Evolutionary conservation across 2,113 vertebrate species (phyloP).

Genomic region (Peucedramus taeniatus): DNA sequence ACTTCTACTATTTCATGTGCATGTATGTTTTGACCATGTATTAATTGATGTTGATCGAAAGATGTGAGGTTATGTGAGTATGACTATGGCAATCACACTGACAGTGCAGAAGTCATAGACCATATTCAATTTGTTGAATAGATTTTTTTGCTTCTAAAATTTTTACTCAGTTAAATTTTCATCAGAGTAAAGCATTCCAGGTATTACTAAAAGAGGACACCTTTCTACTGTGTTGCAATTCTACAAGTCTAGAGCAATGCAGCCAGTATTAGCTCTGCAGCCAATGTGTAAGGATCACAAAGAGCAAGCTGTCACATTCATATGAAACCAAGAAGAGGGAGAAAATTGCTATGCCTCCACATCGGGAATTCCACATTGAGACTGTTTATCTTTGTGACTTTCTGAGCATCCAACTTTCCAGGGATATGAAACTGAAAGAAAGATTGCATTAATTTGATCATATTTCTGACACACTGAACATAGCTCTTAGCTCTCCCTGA

Average conservation of each 20-base stretch:
- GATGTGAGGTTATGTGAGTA: neutral
- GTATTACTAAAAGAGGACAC: neutral
- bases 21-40: neutral
- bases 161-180: neutral
- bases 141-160: neutral
- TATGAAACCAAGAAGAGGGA: neutral
- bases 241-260: neutral
- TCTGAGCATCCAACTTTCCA: slow-evolving; percentile 12
- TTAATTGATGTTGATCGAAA: neutral
- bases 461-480: neutral
- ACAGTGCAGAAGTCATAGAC: neutral
- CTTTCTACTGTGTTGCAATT: neutral
- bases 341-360: slow-evolving; percentile 46
- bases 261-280: neutral
- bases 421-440: slow-evolving; percentile 65
- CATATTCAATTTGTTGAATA: neutral
- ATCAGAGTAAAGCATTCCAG: neutral
- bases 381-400: slow-evolving; percentile 54
- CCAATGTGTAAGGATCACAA: neutral
- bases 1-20: neutral
- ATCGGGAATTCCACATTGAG: slow-evolving; percentile 62
- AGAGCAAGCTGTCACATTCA: neutral
- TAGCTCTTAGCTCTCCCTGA: neutral
- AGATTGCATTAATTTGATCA: slow-evolving; percentile 48
- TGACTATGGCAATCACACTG: neutral